Conservation (phyloP, 2,797 vertebrate genomes). For the Scomberomorus guttatus region DNA sequence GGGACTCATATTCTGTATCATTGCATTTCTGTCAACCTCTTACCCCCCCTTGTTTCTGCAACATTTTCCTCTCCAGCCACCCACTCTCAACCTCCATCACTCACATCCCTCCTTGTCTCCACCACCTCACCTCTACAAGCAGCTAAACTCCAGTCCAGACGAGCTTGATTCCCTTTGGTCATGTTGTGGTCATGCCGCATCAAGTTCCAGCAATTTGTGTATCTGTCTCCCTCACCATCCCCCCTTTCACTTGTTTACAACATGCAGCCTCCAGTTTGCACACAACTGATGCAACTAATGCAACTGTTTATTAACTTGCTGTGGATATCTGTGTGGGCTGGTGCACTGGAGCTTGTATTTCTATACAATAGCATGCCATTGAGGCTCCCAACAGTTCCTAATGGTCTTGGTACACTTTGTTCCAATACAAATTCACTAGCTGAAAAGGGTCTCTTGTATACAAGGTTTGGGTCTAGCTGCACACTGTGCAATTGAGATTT, state of each 20-base stretch:
- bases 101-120: neutral
- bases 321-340: constrained; percentile 29
- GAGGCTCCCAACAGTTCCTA: constrained; percentile 28
- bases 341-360: constrained; percentile 22
- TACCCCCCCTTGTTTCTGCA: neutral
- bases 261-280: constrained; percentile 12
- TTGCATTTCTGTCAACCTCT: neutral
- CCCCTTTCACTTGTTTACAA: constrained; percentile 28
- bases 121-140: constrained; percentile 8
- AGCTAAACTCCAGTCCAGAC: constrained; percentile 17
- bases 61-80: constrained; percentile 3
- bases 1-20: neutral
- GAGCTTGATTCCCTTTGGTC: constrained; percentile 28
- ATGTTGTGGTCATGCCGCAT: constrained; percentile 45
- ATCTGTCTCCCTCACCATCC: constrained; percentile 27
- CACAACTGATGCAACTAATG: constrained; percentile 12
- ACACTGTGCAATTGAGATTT: neutral
- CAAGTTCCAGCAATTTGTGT: constrained; percentile 27
- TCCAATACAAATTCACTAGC: neutral
- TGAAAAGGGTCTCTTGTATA: neutral
- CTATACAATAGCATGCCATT: constrained; percentile 22
- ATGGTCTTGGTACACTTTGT: constrained; percentile 1
- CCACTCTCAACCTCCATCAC: neutral
- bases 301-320: constrained; percentile 17
- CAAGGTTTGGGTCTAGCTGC: neutral